These are phyloP conservation scores for Drosophila persimilis DNA, from an alignment of 1,140 invertebrate species.

Conservation along the genomic window DNA sequence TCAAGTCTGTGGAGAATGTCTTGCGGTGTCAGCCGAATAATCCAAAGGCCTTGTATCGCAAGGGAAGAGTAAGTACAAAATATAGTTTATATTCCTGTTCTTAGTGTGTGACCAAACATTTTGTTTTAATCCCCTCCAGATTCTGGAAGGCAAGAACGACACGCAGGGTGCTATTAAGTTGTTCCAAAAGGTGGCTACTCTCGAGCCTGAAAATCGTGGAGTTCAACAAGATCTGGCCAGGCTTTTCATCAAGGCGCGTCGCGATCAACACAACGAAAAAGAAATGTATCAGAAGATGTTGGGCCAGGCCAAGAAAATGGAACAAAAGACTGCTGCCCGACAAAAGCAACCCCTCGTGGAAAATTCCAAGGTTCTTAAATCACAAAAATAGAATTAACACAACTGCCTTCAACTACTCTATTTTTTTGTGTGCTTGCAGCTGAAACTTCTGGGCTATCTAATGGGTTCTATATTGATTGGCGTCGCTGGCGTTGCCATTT, in stretches of 20 bases:
- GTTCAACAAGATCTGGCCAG: constrained; percentile 86
- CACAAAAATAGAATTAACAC: too few relatives aligned
- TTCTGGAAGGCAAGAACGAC: constrained; percentile 86
- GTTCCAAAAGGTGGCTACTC: constrained; percentile 85
- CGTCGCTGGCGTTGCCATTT: constrained; percentile 85
- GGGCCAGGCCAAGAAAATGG: constrained; percentile 83
- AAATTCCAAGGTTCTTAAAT: constrained; percentile 65
- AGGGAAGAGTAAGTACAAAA: constrained; percentile 86
- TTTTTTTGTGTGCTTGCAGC: constrained; percentile 70
- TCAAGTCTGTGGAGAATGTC: constrained; percentile 91
- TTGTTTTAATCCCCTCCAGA: constrained; percentile 81
- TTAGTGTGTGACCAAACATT: not conserved
- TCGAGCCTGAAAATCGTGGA: constrained; percentile 85
- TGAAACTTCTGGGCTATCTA: constrained; percentile 85
- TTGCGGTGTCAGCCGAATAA: constrained; percentile 92
- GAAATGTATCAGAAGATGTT: constrained; percentile 88
- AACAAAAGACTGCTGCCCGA: constrained; percentile 70
- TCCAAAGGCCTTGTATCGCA: constrained; percentile 94
- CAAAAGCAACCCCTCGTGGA: constrained; percentile 71
- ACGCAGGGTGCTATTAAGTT: constrained; percentile 85
- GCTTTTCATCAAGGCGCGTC: constrained; percentile 85
- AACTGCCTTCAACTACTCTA: not conserved
- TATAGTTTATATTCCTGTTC: too few relatives aligned
- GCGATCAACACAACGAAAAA: constrained; percentile 85
- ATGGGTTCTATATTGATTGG: constrained; percentile 85